Evolutionary conservation across 2,113 vertebrate genomes (phyloP), one percentile per base, ranked within the genome.

Genomic region (Cryptotis parvus): DNA sequence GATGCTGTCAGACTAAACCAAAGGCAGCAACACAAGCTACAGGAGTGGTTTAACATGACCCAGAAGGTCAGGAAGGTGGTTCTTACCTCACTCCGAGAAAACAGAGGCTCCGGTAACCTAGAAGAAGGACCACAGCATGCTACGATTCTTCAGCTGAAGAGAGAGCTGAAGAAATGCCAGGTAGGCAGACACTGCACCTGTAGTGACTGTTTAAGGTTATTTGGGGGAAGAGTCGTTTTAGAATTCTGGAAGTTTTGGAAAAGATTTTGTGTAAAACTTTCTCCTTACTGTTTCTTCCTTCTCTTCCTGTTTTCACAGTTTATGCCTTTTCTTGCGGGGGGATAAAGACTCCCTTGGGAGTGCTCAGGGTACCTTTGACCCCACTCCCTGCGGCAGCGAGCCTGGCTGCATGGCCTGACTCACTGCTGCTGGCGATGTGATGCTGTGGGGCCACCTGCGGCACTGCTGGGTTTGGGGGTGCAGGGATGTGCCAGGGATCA

Each of bases 151-250:
- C 98, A 99, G 76, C 97, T 98, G 68, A 98, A 98, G 92, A 97
- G 97, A 86, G 98, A 99, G 79, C 97, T 99, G 33, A 97, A 97
- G 91, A 98, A 98, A 97, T 98, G 97, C 96, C 98, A 99, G 99
- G 99, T 99, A 98, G 94, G 91, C 82, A 86, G 81, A 90, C 37
- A 65, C 65, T 68, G n/a, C 11, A 77, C 94, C 41, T 29, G 43
- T 70, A 73, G 52, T 88, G 63, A 79, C 61, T 69, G 49, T 68
- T 85, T 65, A 78, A 88, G 37, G 72, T 89, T 79, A 83, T 88
- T 61, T 77, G 79, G 73, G 90, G 41, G 84, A 84, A 93, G 73
- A 87, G 68, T 66, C 18, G n/a, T 45, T 90, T 35, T 70, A n/a
- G 73, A 80, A 84, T 69, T 82, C 75, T 22, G 79, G 68, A 77